These are phyloP conservation scores for Phymastichus coffea DNA, from an alignment of 1,140 invertebrate species.

Conservation along the genomic window DNA sequence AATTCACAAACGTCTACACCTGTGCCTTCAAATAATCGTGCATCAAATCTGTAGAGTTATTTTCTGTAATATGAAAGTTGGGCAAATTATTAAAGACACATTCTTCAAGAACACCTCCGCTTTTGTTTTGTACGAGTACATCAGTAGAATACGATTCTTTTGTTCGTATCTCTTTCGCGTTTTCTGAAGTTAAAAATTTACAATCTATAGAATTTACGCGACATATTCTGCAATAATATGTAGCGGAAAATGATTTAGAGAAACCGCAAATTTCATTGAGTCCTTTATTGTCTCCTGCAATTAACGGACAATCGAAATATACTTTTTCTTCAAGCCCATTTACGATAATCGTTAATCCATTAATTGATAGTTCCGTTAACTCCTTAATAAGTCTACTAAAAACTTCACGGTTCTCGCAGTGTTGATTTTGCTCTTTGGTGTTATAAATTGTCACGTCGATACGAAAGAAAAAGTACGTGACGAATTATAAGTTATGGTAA, in stretches of 20 bases:
- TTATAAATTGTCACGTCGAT: not conserved
- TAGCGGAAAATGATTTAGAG: not conserved
- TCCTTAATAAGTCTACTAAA: conserved; percentile 6
- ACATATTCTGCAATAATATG: conserved; percentile 18
- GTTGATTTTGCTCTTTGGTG: conserved; percentile 5
- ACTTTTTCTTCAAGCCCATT: not conserved
- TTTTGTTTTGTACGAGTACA: too few species aligned
- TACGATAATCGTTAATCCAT: not conserved
- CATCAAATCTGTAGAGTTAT: not conserved
- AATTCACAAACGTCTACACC: too few species aligned
- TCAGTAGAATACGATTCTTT: not conserved
- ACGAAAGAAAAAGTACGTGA: too few species aligned
- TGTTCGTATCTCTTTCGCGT: not conserved
- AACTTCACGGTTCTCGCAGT: conserved; percentile 1
- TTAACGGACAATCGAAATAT: conserved; percentile 10
- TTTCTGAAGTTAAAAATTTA: not conserved
- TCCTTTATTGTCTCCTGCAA: not conserved
- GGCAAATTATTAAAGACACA: not conserved
- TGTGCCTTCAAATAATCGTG: not conserved
- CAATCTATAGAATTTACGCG: not conserved
- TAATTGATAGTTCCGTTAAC: conserved; percentile 7
- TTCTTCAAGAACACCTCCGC: not conserved
- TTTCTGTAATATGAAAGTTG: not conserved
- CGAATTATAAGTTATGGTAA: too few species aligned
- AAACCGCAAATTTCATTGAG: conserved; percentile 20